Conservation (phyloP, 2,888 invertebrate genomes). For the Drosophila setosimentum region DNA sequence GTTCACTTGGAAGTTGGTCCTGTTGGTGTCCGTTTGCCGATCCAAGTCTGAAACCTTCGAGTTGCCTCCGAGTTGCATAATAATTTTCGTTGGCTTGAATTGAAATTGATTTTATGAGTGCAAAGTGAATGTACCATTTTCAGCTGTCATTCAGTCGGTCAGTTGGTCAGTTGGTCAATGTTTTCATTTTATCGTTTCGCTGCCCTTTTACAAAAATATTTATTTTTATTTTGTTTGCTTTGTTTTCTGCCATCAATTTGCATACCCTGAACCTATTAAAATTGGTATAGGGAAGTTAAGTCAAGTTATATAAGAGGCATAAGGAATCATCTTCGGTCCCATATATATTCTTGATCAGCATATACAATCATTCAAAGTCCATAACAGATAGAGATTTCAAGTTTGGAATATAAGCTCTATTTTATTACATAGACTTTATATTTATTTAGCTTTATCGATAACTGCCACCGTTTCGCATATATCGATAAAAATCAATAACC, state of each 20-base stretch:
- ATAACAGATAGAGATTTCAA: neutral
- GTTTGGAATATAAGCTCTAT: neutral
- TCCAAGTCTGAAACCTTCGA: constrained; percentile 10
- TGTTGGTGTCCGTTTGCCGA: constrained; percentile 4
- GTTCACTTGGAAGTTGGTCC: constrained; percentile 65
- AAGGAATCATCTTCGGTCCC: neutral
- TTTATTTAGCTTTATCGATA: neutral
- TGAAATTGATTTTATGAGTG: constrained; percentile 70
- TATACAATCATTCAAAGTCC: neutral
- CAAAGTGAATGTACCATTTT: constrained; percentile 42
- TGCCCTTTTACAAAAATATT: neutral
- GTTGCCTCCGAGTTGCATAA: constrained; percentile 46
- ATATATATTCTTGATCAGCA: neutral
- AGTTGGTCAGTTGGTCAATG: neutral
- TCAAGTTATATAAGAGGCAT: neutral
- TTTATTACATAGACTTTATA: neutral
- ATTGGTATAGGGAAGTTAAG: neutral
- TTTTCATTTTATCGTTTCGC: constrained; percentile 10
- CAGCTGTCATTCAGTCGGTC: constrained; percentile 12
- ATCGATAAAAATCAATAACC: neutral
- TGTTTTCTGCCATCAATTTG: neutral
- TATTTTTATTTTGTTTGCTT: neutral
- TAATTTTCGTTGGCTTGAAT: constrained; percentile 57
- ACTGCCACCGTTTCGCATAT: neutral
- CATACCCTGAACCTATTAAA: neutral